Conservation (phyloP, 1,140 invertebrate genomes). For the Macrostomum lignano region DNA sequence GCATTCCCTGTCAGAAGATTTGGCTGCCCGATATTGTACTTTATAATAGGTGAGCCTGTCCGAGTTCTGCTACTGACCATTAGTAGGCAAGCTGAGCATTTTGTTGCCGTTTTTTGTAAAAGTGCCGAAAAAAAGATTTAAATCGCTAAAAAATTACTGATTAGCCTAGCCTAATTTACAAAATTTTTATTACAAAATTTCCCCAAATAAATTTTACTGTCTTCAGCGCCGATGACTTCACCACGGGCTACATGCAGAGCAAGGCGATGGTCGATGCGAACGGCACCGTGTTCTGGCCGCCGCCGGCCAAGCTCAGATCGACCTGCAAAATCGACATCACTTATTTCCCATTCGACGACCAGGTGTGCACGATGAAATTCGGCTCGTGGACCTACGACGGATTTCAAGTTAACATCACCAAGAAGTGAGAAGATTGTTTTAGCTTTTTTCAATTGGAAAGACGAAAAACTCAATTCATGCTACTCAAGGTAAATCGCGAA, state of each 20-base stretch:
- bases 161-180: background rate
- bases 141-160: no score
- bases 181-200: background rate
- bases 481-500: background rate
- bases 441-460: no score
- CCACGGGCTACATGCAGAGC: background rate
- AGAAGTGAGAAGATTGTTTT: no score
- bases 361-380: slow-evolving; percentile 2
- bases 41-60: slow-evolving; percentile 9
- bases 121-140: no score
- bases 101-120: no score
- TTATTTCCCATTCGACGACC: slow-evolving; percentile 6
- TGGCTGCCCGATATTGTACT: slow-evolving; percentile 12
- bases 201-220: no score
- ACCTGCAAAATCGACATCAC: slow-evolving; percentile 85
- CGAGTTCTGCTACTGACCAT: no score
- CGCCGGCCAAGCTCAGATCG: slow-evolving; percentile 30
- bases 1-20: slow-evolving; percentile 9
- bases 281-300: background rate
- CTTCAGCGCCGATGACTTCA: background rate
- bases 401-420: no score
- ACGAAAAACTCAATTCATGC: no score
- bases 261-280: background rate
- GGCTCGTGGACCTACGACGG: slow-evolving; percentile 8
- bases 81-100: no score